These are phyloP conservation scores for Clepsis dumicolana DNA, from an alignment of 2,888 invertebrate species.

Conservation along the genomic window DNA sequence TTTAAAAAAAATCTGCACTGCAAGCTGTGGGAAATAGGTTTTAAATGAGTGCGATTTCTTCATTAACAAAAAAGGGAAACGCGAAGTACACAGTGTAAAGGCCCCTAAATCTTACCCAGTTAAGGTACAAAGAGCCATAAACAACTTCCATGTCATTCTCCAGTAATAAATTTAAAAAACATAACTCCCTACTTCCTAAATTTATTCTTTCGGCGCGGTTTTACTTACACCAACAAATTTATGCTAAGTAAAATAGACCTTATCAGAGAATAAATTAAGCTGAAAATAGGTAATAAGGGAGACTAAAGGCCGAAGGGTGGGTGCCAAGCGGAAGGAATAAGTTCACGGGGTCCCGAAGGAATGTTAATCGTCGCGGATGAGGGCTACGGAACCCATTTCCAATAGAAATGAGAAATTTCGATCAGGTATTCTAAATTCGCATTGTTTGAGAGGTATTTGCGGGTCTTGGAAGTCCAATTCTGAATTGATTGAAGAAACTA, in stretches of 20 bases:
- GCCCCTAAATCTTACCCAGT: background rate
- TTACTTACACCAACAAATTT: conserved; percentile 38
- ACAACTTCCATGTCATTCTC: conserved; percentile 24
- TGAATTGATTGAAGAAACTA: background rate
- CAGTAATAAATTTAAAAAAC: conserved; percentile 34
- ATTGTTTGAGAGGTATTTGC: background rate
- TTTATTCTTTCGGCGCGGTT: conserved; percentile 34
- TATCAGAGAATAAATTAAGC: conserved; percentile 42
- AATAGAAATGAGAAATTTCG: conserved; percentile 24
- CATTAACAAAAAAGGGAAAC: background rate
- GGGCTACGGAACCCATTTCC: conserved; percentile 19
- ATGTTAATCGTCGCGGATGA: conserved; percentile 30
- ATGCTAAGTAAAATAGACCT: conserved; percentile 38
- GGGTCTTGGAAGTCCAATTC: background rate
- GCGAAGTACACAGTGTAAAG: background rate
- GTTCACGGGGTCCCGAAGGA: conserved; percentile 27
- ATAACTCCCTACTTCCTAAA: conserved; percentile 30
- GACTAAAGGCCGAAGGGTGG: conserved; percentile 38
- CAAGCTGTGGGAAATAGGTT: background rate
- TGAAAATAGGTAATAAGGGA: conserved; percentile 39
- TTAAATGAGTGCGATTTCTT: background rate
- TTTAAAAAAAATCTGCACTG: too few species aligned
- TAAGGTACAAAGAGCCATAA: conserved; percentile 15
- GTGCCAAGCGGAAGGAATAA: conserved; percentile 41
- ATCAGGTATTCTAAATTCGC: conserved; percentile 7